These are phyloP conservation scores for Halictus rubicundus DNA, from an alignment of 1,140 invertebrate genomes.

Conservation along the genomic window DNA sequence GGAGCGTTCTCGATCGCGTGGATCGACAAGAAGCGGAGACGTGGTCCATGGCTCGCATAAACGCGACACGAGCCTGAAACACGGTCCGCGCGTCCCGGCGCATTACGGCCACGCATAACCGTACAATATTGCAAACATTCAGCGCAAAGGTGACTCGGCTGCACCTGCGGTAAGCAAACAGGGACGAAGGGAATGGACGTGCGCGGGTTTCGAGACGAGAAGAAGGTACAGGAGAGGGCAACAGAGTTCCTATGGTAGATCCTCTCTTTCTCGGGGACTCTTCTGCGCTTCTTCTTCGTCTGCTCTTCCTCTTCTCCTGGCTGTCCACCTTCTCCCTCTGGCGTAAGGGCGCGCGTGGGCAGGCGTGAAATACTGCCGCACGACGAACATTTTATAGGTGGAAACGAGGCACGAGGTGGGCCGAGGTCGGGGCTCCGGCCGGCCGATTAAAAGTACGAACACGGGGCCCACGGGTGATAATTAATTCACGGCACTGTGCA, in stretches of 20 bases:
- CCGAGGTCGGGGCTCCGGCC: slow-evolving; percentile 46
- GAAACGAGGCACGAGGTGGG: slow-evolving; percentile 50
- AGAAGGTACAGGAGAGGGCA: not conserved
- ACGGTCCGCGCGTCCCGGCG: slow-evolving; percentile 54
- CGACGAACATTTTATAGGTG: slow-evolving; percentile 62
- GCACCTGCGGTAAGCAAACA: slow-evolving; percentile 65
- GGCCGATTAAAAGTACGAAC: slow-evolving; percentile 64
- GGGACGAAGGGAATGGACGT: not conserved
- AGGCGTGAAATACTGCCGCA: slow-evolving; percentile 71
- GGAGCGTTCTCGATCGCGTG: not conserved
- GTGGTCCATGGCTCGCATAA: slow-evolving; percentile 47
- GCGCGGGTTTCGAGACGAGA: no score
- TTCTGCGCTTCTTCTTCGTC: no score
- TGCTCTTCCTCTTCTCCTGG: no score
- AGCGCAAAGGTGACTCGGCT: slow-evolving; percentile 51
- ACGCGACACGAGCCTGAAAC: slow-evolving; percentile 69
- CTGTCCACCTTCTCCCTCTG: slow-evolving; percentile 30
- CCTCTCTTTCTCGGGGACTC: not conserved
- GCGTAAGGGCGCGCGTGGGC: slow-evolving; percentile 66
- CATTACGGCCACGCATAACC: slow-evolving; percentile 70
- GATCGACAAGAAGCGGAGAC: not conserved
- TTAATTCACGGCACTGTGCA: slow-evolving; percentile 67
- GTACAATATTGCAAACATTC: slow-evolving; percentile 72
- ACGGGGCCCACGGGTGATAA: slow-evolving; percentile 65
- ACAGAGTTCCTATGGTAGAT: not conserved